Conservation (phyloP, 2,888 invertebrate species). For the Yponomeuta malinellus region DNA sequence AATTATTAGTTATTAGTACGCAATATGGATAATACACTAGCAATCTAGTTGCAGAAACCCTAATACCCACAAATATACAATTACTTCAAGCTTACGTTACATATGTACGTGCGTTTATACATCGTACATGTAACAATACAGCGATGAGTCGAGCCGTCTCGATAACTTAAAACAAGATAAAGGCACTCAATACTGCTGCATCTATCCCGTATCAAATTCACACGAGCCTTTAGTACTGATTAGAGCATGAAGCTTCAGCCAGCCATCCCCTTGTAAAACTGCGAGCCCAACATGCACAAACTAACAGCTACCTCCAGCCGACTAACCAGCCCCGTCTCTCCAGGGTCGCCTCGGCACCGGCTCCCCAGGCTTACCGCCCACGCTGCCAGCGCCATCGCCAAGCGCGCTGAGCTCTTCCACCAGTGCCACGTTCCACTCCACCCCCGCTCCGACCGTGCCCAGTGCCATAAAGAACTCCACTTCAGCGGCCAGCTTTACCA, state of each 20-base stretch:
- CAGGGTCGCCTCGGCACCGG: slow-evolving; percentile 64
- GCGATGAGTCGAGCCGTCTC: too few species aligned
- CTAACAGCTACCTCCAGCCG: background rate
- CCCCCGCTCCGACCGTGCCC: slow-evolving; percentile 43
- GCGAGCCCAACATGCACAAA: background rate
- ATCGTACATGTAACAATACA: too few species aligned
- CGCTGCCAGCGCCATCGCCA: slow-evolving; percentile 83
- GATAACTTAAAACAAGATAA: too few species aligned
- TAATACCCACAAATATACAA: too few species aligned
- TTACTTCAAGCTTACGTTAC: too few species aligned
- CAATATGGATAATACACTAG: too few species aligned
- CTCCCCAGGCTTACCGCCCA: slow-evolving; percentile 82
- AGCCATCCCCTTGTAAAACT: background rate
- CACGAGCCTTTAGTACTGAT: too few species aligned
- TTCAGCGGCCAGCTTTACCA: slow-evolving; percentile 76
- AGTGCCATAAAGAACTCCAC: slow-evolving; percentile 74
- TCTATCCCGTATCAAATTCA: too few species aligned
- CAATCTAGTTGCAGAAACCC: too few species aligned
- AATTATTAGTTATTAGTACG: too few species aligned
- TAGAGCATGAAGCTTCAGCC: background rate
- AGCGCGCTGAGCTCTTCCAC: slow-evolving; percentile 78
- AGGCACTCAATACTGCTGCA: too few species aligned
- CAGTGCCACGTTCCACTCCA: slow-evolving; percentile 76
- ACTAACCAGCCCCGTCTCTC: slow-evolving; percentile 7
- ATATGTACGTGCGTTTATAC: too few species aligned